A percentile compares a stretch with the other conserved stretches of the same genome.
Evolutionary conservation across 2,113 vertebrate species (phyloP).

Genomic region (Microtus pennsylvanicus): DNA sequence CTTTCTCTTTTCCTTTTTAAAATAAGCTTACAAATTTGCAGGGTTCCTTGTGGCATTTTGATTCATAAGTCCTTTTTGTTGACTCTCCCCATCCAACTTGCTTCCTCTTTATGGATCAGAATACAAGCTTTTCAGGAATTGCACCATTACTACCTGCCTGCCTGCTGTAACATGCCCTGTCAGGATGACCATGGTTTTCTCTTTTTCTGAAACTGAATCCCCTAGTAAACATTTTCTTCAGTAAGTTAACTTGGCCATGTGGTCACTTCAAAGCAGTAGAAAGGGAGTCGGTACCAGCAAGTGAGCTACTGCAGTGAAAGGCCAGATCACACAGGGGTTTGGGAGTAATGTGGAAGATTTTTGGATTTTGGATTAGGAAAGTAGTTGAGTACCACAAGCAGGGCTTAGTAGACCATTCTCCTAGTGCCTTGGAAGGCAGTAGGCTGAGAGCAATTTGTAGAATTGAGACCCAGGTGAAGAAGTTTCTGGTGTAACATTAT

Average conservation of each 20-base stretch:
- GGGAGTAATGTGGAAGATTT: background rate
- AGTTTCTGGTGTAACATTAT: background rate
- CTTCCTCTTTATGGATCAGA: background rate
- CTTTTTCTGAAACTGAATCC: background rate
- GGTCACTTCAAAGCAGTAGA: background rate
- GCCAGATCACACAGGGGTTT: fast-evolving
- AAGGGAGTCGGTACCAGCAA: background rate
- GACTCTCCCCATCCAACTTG: background rate
- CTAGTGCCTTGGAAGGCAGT: too few relatives aligned
- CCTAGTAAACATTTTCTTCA: background rate
- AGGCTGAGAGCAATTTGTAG: background rate
- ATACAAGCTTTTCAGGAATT: background rate
- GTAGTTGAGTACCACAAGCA: background rate
- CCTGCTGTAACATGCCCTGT: background rate
- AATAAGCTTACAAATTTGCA: background rate
- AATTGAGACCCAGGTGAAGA: background rate
- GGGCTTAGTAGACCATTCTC: background rate
- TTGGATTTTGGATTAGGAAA: background rate
- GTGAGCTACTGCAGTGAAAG: background rate
- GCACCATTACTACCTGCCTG: background rate
- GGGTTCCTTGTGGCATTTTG: background rate
- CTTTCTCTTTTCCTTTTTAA: background rate
- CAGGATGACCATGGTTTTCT: background rate
- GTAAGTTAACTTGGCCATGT: background rate
- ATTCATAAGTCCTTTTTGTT: background rate